Conservation (phyloP, 1,140 invertebrate species). For the Conus betulinus region DNA sequence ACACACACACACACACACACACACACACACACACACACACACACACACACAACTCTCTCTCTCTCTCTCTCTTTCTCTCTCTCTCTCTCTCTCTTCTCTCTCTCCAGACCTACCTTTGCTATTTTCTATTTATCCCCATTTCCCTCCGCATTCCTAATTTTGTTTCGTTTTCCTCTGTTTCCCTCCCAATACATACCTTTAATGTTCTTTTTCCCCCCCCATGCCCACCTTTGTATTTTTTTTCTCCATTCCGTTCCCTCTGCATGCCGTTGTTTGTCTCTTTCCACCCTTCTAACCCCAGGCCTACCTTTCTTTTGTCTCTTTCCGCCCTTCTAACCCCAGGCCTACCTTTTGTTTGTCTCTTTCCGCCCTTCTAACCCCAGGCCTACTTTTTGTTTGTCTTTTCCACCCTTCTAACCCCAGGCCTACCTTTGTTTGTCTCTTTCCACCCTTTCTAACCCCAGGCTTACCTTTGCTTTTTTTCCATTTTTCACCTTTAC, state of each 20-base stretch:
- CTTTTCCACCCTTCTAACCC: too few species aligned
- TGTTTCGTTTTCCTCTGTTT: not conserved
- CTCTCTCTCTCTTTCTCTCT: not conserved
- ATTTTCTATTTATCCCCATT: not conserved
- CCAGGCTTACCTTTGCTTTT: too few species aligned
- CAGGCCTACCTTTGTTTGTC: too few species aligned
- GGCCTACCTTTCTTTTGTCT: too few species aligned
- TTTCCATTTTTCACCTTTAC: too few species aligned
- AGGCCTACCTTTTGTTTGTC: too few species aligned
- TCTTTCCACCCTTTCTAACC: too few species aligned
- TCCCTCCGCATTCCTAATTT: not conserved
- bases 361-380: too few species aligned
- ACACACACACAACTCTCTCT: too few species aligned
- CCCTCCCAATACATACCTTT: not conserved
- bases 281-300: not conserved
- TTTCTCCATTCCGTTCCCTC: not conserved
- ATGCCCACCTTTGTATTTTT: not conserved
- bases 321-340: too few species aligned
- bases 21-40: slow-evolving; percentile 15
- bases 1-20: slow-evolving; percentile 15
- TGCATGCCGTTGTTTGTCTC: not conserved
- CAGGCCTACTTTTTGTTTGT: too few species aligned
- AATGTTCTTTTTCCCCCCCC: not conserved
- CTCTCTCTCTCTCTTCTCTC: not conserved
- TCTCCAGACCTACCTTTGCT: not conserved